Evolutionary conservation across 2,797 vertebrate genomes (phyloP), one percentile per base, ranked within the genome.

Genomic region (Malacoctenus gilli): DNA sequence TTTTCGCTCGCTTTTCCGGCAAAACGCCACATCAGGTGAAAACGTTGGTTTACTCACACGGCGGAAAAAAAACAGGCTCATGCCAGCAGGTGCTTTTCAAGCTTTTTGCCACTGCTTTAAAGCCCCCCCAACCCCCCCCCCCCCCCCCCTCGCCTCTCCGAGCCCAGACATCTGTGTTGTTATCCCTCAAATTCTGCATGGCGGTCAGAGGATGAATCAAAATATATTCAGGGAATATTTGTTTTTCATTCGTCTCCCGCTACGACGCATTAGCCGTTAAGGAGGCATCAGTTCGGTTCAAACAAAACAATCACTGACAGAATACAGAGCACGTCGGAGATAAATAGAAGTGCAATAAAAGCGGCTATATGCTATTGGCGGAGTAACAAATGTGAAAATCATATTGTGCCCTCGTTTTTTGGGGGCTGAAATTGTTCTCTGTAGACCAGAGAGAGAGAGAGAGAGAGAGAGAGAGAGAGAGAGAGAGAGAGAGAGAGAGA

Each of bases 311-410:
- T 28, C 25, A 28, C 25, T 28, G 25, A 28, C 5, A 28, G 25
- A 28, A 28, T 28, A 28, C 25, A 9, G 25, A 28, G 25, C 6
- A 28, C 59, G 56, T 57, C 36, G 50, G 67, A 38, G 66, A 74
- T 75, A 74, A 75, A 86, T 77, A 65, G 57, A 82, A 74, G 57
- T 65, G 57, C 62, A 72, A 48, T 77, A 72, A 83, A 72, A 69
- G 66, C 72, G 49, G 58, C 67, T 75, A 75, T 59, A 69, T 71
- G 47, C 56, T 77, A 60, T 59, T 84, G 70, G 79, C 72, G 74
- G 69, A 75, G 80, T 59, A 83, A 80, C 60, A 79, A 78, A 86
- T 70, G 68, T 77, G 71, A 88, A n/a, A 88, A 85, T 85, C 77
- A 71, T 70, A 58, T 52, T 57, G 67, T 85, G 85, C 75, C 85